These are phyloP conservation scores for Tenualosa thibaudeaui DNA, from an alignment of 2,797 vertebrate species.

Conservation along the genomic window DNA sequence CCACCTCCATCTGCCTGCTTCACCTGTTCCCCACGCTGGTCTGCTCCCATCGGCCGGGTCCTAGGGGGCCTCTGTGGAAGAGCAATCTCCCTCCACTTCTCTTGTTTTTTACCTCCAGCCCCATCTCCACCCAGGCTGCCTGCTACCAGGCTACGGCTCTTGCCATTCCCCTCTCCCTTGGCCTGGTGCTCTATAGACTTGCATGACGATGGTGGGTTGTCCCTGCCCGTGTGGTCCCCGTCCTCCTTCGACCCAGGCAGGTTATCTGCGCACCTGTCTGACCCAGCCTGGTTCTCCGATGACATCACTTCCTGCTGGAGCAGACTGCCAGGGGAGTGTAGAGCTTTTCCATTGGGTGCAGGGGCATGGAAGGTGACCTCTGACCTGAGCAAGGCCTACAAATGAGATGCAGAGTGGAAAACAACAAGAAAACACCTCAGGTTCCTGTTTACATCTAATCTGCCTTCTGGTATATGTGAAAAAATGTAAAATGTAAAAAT, in stretches of 20 bases:
- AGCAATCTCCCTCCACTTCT: constrained; percentile 36
- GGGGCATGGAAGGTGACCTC: constrained; percentile 15
- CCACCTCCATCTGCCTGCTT: constrained; percentile 39
- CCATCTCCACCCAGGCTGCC: constrained; percentile 38
- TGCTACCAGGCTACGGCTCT: background rate
- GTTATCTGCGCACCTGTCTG: constrained; percentile 8
- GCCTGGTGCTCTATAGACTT: constrained; percentile 2
- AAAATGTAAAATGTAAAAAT: background rate
- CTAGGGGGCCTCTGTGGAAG: background rate
- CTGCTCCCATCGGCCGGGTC: constrained; percentile 31
- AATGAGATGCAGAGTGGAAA: constrained; percentile 27
- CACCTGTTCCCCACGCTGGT: constrained; percentile 36
- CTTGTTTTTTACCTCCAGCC: constrained; percentile 42
- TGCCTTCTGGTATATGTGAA: constrained; percentile 25
- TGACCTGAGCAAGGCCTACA: constrained; percentile 43
- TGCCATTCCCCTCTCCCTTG: background rate
- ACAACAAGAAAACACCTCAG: background rate
- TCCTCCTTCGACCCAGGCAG: constrained; percentile 4
- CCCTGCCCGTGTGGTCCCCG: background rate
- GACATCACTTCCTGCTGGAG: constrained; percentile 56
- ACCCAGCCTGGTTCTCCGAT: constrained; percentile 48
- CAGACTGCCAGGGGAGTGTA: constrained; percentile 37
- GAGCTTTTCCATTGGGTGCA: constrained; percentile 38
- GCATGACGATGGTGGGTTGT: background rate
- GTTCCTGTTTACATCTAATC: constrained; percentile 32